Evolutionary conservation across 2,888 invertebrate species (phyloP).

Genomic region (Hyppa rectilinea): DNA sequence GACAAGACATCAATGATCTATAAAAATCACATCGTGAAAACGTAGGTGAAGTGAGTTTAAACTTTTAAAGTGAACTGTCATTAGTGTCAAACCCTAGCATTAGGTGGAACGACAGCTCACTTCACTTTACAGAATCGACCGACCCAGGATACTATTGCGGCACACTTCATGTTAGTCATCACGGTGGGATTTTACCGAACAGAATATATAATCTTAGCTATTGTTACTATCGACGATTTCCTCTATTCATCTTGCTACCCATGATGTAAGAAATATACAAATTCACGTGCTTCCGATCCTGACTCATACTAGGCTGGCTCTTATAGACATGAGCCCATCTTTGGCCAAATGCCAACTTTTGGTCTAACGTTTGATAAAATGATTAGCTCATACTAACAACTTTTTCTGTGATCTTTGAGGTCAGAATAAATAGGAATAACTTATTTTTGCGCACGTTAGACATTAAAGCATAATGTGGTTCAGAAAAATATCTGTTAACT

Average conservation of each 20-base stretch:
- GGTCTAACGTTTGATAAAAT: constrained; percentile 47
- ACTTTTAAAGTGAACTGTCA: too few relatives aligned
- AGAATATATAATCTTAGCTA: neutral
- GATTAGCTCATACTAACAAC: constrained; percentile 42
- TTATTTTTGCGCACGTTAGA: neutral
- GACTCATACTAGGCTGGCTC: constrained; percentile 32
- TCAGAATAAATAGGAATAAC: constrained; percentile 12
- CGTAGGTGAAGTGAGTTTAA: neutral
- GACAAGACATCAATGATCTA: too few relatives aligned
- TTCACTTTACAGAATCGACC: too few relatives aligned
- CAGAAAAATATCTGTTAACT: neutral
- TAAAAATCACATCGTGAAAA: neutral
- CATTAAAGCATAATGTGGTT: neutral
- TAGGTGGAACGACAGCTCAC: too few relatives aligned
- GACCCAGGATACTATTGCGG: too few relatives aligned
- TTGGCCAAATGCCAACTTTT: constrained; percentile 44
- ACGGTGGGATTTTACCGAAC: neutral
- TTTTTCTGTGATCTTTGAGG: constrained; percentile 29
- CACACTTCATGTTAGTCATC: too few relatives aligned
- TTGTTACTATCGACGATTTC: constrained; percentile 6
- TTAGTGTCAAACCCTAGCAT: too few relatives aligned
- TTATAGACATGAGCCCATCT: constrained; percentile 40
- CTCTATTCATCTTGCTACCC: neutral
- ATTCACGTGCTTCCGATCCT: constrained; percentile 29
- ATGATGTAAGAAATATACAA: constrained; percentile 25